Conservation (phyloP, 2,888 invertebrate genomes). For the Nemoura dubitans region DNA sequence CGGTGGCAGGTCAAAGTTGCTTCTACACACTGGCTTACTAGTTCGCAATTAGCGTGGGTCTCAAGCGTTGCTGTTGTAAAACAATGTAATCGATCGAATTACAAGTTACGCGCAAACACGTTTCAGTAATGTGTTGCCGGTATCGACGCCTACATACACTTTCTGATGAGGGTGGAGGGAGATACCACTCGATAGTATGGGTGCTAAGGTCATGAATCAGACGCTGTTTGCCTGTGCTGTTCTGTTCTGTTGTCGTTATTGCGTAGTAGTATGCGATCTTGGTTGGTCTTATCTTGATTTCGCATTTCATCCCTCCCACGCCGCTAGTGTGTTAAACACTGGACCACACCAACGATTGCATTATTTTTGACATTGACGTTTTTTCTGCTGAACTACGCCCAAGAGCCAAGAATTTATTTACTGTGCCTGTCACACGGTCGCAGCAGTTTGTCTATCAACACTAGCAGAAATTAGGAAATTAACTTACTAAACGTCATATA, state of each 20-base stretch:
- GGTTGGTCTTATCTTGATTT: not conserved
- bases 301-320: not conserved
- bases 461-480: not conserved
- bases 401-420: not conserved
- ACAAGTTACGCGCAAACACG: not conserved
- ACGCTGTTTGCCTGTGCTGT: not conserved
- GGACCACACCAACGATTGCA: not conserved
- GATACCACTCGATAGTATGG: not conserved
- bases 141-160: not conserved
- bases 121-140: not conserved
- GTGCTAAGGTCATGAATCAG: not conserved
- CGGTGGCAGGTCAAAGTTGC: not conserved
- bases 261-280: not conserved
- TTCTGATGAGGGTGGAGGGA: not conserved
- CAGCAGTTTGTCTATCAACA: not conserved
- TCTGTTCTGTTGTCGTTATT: not conserved
- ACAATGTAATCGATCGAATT: slow-evolving; percentile 7
- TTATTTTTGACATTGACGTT: not conserved
- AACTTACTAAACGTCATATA: too few species aligned
- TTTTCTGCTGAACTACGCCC: not conserved
- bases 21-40: not conserved
- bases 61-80: not conserved
- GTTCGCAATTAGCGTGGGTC: not conserved
- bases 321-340: not conserved
- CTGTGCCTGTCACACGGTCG: not conserved